Base-by-base conservation (phyloP, 1,140 invertebrate genomes). In the Leptinotarsa undecemlineata region DNA sequence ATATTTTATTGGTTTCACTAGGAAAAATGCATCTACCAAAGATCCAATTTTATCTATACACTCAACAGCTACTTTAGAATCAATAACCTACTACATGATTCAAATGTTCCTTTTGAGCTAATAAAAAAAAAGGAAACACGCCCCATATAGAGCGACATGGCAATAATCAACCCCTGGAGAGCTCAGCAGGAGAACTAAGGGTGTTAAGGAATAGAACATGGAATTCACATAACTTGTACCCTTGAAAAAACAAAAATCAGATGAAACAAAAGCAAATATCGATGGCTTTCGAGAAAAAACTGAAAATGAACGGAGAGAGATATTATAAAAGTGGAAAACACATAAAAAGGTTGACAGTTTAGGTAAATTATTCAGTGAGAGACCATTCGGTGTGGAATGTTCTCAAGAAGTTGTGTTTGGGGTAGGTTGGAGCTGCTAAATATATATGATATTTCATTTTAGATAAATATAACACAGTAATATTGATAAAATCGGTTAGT, bases 251-350 rank as follows among this genome's bases (percentile, higher is more conserved):
- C 57, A 71, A 71, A n/a, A 68, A 68, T 20, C 67, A 15, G 3
- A 19, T 42, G 11, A 47, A n/a, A 17, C 48, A n/a, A 57, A 17
- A 57, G 51, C 15, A 57, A 57, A 57, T 17, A 57, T 15, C 15
- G n/a, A 57, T 2, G 51, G 51, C 17, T 57, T 57, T 0, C 0
- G 14, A 57, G n/a, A 57, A 57, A 19, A 77, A 75, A 81, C 68
- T 71, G 71, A 79, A 79, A 81, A 74, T 72, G 64, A 67, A 74
- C 63, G 26, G 63, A 19, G 21, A 63, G 15, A 64, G 3, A 73
- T 74, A 76, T 79, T 79, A 80, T 80, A 80, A 79, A 78, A 76
- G 64, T 74, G 60, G 69, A 19, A 57, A 70, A 14, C 20, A 19
- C 17, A 15, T 48, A 11, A 70, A 76, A 69, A 71, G 63, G 42